Percentiles rank a stretch among this genome's conserved stretches.
These are phyloP conservation scores for Pipistrellus nathusii DNA, from an alignment of 2,797 vertebrate species.

Conservation along the genomic window DNA sequence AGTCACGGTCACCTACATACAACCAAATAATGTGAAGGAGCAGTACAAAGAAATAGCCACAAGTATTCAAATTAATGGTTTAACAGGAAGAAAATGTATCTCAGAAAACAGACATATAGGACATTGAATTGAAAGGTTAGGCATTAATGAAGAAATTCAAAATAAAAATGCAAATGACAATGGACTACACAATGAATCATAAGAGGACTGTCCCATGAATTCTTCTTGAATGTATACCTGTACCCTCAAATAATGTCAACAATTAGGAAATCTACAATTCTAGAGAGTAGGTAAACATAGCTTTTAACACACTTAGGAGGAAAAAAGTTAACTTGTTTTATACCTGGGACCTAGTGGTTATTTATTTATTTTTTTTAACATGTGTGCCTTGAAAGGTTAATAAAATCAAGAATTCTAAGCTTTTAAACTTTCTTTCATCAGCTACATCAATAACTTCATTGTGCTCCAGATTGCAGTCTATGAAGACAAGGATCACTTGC, in stretches of 20 bases:
- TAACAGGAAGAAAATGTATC: constrained; percentile 65
- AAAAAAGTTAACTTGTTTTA: background rate
- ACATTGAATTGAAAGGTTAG: constrained; percentile 64
- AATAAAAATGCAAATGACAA: constrained; percentile 54
- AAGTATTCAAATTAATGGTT: constrained; percentile 67
- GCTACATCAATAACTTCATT: background rate
- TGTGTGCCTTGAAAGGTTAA: constrained; percentile 11
- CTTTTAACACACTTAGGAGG: background rate
- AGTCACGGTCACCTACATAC: constrained; percentile 54
- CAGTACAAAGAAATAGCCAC: constrained; percentile 20
- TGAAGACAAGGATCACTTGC: background rate
- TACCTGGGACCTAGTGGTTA: background rate
- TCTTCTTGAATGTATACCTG: background rate
- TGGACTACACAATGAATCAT: background rate
- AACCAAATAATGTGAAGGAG: constrained; percentile 49
- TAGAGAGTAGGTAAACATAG: background rate
- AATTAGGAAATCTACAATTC: background rate
- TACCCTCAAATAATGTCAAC: background rate
- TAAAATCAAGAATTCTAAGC: constrained; percentile 46
- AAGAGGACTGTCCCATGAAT: background rate
- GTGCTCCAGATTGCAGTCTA: background rate
- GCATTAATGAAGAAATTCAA: constrained; percentile 61
- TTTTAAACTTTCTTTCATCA: background rate
- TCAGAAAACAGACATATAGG: constrained; percentile 51
- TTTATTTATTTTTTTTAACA: constrained; percentile 11